Conservation (phyloP, 2,113 vertebrate species). For the Macquaria ambigua region DNA sequence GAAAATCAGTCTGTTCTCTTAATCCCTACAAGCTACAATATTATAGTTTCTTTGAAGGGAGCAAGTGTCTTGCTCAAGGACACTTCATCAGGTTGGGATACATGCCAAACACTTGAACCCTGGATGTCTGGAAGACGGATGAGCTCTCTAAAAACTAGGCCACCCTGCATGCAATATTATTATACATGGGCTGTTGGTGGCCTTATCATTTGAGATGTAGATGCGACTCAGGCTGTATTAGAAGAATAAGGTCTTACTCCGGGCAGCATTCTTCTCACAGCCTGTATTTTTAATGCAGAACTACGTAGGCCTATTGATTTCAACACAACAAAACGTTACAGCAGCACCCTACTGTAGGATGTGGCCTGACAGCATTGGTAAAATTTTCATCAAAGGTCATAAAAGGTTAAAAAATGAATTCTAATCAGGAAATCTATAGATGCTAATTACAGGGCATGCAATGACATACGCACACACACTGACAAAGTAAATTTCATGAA, state of each 20-base stretch:
- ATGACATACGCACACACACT: conserved; percentile 42
- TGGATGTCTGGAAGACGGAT: conserved; percentile 51
- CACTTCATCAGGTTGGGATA: conserved; percentile 45
- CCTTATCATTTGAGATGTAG: conserved; percentile 42
- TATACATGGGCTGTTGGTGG: conserved; percentile 32
- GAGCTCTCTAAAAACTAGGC: conserved; percentile 44
- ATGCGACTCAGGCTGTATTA: conserved; percentile 1
- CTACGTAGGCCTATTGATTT: conserved; percentile 33
- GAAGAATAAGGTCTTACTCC: conserved; percentile 25
- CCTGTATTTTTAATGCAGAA: conserved; percentile 12
- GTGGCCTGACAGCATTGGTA: conserved; percentile 39
- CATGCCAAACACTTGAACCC: conserved; percentile 50
- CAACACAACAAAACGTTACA: conserved; percentile 25
- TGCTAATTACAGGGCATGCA: conserved; percentile 63
- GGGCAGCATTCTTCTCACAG: conserved; percentile 23
- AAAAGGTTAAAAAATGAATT: conserved; percentile 70
- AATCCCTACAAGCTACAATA: not conserved
- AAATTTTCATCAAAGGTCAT: conserved; percentile 65
- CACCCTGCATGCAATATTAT: conserved; percentile 40
- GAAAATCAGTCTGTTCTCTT: not conserved
- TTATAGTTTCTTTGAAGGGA: not conserved
- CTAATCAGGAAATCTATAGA: conserved; percentile 73
- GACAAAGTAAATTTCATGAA: conserved; percentile 67
- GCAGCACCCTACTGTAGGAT: conserved; percentile 14
- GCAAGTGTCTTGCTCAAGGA: conserved; percentile 49